Evolutionary conservation across 2,797 vertebrate species (phyloP).

Genomic region (Intellagama lesueurii): DNA sequence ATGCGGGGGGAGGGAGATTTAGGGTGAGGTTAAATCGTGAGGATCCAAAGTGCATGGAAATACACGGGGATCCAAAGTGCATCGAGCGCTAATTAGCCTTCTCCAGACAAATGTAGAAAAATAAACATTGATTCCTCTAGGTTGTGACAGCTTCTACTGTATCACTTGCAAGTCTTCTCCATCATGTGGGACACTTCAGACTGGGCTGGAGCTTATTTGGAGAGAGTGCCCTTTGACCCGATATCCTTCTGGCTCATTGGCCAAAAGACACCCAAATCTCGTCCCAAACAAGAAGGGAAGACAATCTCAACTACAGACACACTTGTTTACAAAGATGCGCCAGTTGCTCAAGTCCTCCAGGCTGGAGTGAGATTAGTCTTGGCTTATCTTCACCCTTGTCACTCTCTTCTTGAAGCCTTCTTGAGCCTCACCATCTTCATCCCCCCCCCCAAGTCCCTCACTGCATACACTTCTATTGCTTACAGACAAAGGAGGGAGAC

Average conservation of each 20-base stretch:
- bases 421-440: constrained; percentile 44
- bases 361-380: constrained; percentile 35
- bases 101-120: background rate
- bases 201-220: background rate
- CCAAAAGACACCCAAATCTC: background rate
- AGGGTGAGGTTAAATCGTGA: background rate
- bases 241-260: background rate
- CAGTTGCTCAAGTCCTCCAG: background rate
- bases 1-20: background rate
- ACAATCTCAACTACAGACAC: background rate
- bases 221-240: background rate
- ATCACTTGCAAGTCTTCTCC: background rate
- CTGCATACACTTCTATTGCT: constrained; percentile 51
- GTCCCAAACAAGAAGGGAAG: background rate
- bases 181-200: background rate
- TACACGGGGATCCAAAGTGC: constrained; percentile 34
- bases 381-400: constrained; percentile 20
- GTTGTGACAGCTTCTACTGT: constrained; percentile 10
- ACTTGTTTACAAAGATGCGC: constrained; percentile 16
- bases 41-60: constrained; percentile 33
- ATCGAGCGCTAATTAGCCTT: background rate
- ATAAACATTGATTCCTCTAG: accelerated
- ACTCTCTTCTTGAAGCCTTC: constrained; percentile 33
- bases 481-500: constrained; percentile 57
- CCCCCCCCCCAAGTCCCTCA: constrained; percentile 27